Conservation (phyloP, 2,888 invertebrate species). For the Erynnis tages region DNA sequence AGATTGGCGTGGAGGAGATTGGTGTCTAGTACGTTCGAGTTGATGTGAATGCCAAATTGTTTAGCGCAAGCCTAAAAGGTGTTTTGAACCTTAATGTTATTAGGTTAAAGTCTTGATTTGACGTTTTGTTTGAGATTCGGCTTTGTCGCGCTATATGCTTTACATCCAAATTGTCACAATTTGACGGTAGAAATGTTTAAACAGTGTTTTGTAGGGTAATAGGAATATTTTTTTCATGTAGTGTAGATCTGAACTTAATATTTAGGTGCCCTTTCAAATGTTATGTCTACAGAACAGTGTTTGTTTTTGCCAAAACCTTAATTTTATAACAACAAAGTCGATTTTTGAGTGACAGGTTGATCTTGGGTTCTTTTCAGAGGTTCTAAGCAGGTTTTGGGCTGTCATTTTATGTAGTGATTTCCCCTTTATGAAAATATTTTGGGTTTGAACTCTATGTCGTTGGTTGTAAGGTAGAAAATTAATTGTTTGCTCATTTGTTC, state of each 20-base stretch:
- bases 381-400: constrained; percentile 42
- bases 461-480: constrained; percentile 1
- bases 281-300: background rate
- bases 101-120: too few relatives aligned
- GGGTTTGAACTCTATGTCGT: constrained; percentile 9
- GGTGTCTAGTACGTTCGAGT: constrained; percentile 6
- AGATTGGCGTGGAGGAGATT: background rate
- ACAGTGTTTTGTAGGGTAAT: background rate
- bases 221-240: background rate
- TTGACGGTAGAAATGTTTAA: background rate
- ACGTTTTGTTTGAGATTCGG: too few relatives aligned
- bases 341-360: background rate
- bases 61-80: too few relatives aligned
- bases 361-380: constrained; percentile 45
- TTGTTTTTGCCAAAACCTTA: background rate
- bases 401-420: constrained; percentile 34
- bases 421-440: constrained; percentile 23
- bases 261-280: background rate
- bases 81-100: too few relatives aligned
- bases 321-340: background rate
- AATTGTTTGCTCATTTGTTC: too few relatives aligned
- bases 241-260: background rate
- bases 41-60: background rate
- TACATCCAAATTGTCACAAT: too few relatives aligned
- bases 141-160: too few relatives aligned